phyloP scores from a whole-genome alignment of 2,797 vertebrate genomes.

The Botia almorhae region DNA sequence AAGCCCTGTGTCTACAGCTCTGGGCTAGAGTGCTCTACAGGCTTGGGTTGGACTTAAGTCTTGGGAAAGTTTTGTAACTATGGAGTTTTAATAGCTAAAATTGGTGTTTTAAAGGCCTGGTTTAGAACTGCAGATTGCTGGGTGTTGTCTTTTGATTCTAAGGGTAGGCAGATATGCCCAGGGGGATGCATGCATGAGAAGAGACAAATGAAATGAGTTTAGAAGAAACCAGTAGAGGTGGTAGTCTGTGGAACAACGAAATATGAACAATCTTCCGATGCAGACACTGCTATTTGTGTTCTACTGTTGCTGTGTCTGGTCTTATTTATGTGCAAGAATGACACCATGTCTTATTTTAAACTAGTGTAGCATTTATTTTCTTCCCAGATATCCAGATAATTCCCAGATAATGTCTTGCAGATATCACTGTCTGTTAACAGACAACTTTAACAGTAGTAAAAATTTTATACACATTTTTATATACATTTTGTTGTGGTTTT shows the following conservation, averaged over 20 bases:
- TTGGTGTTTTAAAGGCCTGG: conserved; percentile 49
- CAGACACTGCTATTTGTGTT: conserved; percentile 33
- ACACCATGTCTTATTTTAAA: conserved; percentile 19
- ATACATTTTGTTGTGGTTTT: too few relatives aligned
- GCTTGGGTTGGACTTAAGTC: conserved; percentile 22
- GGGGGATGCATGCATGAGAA: conserved; percentile 30
- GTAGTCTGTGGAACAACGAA: not conserved
- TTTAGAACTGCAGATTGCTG: conserved; percentile 64
- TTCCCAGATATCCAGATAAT: not conserved
- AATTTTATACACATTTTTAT: too few relatives aligned
- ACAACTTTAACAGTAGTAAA: too few relatives aligned
- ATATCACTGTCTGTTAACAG: not conserved
- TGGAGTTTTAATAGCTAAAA: conserved; percentile 56
- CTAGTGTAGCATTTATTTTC: not conserved
- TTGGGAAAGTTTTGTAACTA: conserved; percentile 25
- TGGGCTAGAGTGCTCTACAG: conserved; percentile 19
- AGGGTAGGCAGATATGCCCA: conserved; percentile 44
- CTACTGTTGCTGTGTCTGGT: conserved; percentile 6
- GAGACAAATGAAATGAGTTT: not conserved
- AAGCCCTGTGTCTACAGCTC: conserved; percentile 34
- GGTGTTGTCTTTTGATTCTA: conserved; percentile 61
- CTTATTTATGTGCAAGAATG: conserved; percentile 15
- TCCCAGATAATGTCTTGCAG: not conserved
- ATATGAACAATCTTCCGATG: conserved; percentile 8
- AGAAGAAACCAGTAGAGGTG: conserved; percentile 4